Evolutionary conservation across 2,888 invertebrate species (phyloP), one percentile per base, ranked within the genome.

Genomic region (Labia minor): DNA sequence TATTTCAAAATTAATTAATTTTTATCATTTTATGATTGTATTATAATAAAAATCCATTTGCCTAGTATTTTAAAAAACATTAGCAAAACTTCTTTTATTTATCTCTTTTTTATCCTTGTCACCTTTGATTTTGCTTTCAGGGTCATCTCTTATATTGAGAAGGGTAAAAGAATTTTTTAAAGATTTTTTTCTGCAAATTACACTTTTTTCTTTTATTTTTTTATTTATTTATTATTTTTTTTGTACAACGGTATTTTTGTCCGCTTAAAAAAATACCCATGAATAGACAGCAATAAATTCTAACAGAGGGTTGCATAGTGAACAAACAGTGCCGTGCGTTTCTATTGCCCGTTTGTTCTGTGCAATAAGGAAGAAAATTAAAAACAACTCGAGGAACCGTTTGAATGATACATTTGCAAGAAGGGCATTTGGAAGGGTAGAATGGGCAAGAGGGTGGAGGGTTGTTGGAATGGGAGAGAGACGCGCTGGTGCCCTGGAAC

Each of bases 331-430:
- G 8, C 4, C n/a, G 49, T 49, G 49, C 49, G 49, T 16, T 49
- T 49, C 14, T 49, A 49, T n/a, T n/a, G 49, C n/a, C 49, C 49
- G 49, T 49, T 49, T 49, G 49, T 49, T 49, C n/a, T 49, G 49
- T 14, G 49, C 49, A 49, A 49, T 49, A 49, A 49, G 49, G 49
- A 49, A 49, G 49, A 49, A 49, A 49, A 49, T 49, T 49, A 49
- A 49, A 33, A 49, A 49, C 49, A 49, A 49, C 49, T 49, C 49
- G 49, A 49, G 16, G 49, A 49, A 14, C 49, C 4, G n/a, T 49
- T 49, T 49, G 49, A 16, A 49, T 49, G 49, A 49, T 49, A 16
- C 49, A 49, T 49, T 49, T 14, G n/a, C 49, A 49, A 14, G 49
- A 14, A 49, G 16, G 49, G 49, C n/a, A 49, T 16, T n/a, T n/a